Percentiles rank a stretch among this genome's conserved stretches.
These are phyloP conservation scores for Hydractinia symbiolongicarpus DNA, from an alignment of 30 jellyfish, hydroid and myxozoan genomes.

Conservation along the genomic window DNA sequence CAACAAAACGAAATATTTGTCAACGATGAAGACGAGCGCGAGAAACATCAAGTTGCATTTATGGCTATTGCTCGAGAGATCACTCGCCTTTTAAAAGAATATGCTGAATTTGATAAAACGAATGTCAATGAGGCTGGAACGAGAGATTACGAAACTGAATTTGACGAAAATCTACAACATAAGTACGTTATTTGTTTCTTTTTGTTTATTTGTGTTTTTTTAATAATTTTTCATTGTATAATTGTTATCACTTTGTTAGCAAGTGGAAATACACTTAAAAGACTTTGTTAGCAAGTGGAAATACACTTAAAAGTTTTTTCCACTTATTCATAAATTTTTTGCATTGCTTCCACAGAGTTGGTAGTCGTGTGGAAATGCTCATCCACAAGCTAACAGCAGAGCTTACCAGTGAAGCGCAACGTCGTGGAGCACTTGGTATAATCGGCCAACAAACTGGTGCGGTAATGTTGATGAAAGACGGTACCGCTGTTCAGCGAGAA, in stretches of 20 bases:
- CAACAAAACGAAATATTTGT: constrained; percentile 56
- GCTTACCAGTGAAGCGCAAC: constrained; percentile 73
- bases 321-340: background rate
- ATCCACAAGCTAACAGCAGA: constrained; percentile 45
- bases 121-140: constrained; percentile 42
- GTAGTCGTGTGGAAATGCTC: constrained; percentile 68
- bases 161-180: constrained; percentile 74
- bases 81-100: constrained; percentile 62
- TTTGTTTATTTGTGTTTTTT: background rate
- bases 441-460: constrained; percentile 81
- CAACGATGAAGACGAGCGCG: constrained; percentile 56
- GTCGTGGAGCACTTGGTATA: constrained; percentile 92
- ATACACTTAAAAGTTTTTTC: background rate
- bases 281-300: too few species aligned
- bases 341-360: constrained; percentile 41
- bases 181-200: constrained; percentile 28
- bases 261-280: too few species aligned
- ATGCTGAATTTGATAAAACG: constrained; percentile 41
- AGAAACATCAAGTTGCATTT: constrained; percentile 78
- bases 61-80: constrained; percentile 79
- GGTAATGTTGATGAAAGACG: constrained; percentile 49
- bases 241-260: too few species aligned
- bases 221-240: too few species aligned
- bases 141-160: constrained; percentile 1
- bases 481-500: constrained; percentile 63